These are phyloP conservation scores for Cossypha heuglini DNA, from an alignment of 2,797 vertebrate species.

Conservation along the genomic window DNA sequence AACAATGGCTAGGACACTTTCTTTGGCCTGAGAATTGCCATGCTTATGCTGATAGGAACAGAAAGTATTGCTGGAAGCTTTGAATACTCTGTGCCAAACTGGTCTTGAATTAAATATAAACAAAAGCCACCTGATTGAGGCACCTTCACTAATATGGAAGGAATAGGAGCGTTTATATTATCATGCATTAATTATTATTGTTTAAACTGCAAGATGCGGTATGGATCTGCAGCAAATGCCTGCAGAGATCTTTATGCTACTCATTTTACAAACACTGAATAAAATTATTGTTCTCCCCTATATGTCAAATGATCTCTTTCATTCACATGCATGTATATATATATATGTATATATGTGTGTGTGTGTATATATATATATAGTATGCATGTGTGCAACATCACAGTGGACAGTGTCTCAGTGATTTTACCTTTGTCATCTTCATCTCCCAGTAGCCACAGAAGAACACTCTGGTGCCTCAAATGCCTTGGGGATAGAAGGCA, in stretches of 20 bases:
- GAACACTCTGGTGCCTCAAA: not conserved
- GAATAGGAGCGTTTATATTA: not conserved
- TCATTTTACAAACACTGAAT: not conserved
- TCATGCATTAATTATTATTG: not conserved
- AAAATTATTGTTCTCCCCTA: not conserved
- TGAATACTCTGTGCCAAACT: not conserved
- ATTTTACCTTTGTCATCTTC: not conserved
- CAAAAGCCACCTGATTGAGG: not conserved
- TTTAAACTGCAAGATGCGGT: not conserved
- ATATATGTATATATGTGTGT: too few species aligned
- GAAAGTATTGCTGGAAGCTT: not conserved
- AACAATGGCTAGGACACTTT: not conserved
- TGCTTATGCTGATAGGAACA: not conserved
- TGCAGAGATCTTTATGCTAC: not conserved
- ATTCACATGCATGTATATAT: too few species aligned
- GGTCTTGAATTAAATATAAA: not conserved
- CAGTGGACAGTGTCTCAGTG: not conserved
- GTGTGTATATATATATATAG: accelerated
- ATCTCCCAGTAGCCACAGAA: not conserved
- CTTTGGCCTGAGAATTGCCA: not conserved
- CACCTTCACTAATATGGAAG: not conserved
- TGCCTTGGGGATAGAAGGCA: too few species aligned
- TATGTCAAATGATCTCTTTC: not conserved
- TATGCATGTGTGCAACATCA: not conserved
- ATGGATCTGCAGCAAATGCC: not conserved